Evolutionary conservation across 1,140 invertebrate genomes (phyloP), one percentile per base, ranked within the genome.

Genomic region (Cheumatopsyche charites): DNA sequence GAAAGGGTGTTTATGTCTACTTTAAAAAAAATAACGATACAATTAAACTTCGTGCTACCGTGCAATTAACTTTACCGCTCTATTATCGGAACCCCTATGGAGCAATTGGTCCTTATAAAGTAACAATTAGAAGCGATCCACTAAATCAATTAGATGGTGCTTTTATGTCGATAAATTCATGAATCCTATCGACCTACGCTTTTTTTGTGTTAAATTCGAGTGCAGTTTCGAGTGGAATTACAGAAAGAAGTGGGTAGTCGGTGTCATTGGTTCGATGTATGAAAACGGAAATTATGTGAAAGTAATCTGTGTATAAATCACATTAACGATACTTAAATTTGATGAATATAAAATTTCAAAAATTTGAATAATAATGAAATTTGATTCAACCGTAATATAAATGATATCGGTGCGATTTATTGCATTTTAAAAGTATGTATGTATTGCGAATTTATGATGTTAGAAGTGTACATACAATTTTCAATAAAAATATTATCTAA

Each of bases 181-280:
- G 3, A 3, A 4, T 36, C 9, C 9, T 4, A 36, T 36, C 29
- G 9, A 9, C 29, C 29, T 36, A 36, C 9, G 3, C 29, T 17
- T 47, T 47, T 47, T 47, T 47, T 47, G 4, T 17, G 3, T 17
- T 13, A 47, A 4, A 47, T 13, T n/a, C 45, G 13, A 4, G 13
- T 36, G 9, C 9, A 36, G 29, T 36, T 36, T 36, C 29, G 9
- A 52, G 19, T 2, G 15, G 15, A 17, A 52, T 52, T 52, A 19
- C 47, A 17, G 15, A 7, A 17, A 15, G 1, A 5, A 17, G 47
- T 52, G 15, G 47, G 47, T 17, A 19, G 47, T 52, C 19, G 47
- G 19, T 52, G 47, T 52, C 47, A 52, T 52, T 52, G 47, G 15
- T 52, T 17, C n/a, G 19, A 52, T 17, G 15, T 52, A 36, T 36